Base-by-base conservation (phyloP, 2,888 invertebrate species). In the Netelia virgata region DNA sequence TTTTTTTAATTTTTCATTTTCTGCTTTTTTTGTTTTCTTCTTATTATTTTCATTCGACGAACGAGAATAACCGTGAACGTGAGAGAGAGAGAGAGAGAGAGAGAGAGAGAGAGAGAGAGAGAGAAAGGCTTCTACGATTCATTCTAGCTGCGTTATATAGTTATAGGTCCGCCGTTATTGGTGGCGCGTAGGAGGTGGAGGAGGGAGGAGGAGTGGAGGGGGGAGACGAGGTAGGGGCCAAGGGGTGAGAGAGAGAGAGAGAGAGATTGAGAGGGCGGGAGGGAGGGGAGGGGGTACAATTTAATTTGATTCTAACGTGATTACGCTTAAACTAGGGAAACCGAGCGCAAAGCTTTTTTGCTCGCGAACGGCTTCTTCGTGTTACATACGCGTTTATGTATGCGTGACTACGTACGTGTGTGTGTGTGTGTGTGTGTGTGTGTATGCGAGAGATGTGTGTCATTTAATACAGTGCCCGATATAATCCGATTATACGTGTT, bases 251-350 rank as follows among this genome's bases (percentile, higher is more conserved):
- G 79, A 59, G 53, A 9, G 61, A 82, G 78, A 79, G 66, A n/a
- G n/a, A n/a, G n/a, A n/a, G n/a, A n/a, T n/a, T n/a, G n/a, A n/a
- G n/a, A n/a, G n/a, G n/a, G 75, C 69, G 83, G 76, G 79, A 59
- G 53, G 14, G 61, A 82, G 78, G 82, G 66, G 59, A 77, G 78
- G 83, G 69, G 77, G 78, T 53, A 79, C 86, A 84, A 87, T 87
- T 84, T 85, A 84, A 87, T 87, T 87, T 84, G 78, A 82, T 84
- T 84, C 77, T 81, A 86, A 86, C 75, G 82, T 85, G 82, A 87
- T 87, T 87, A 84, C 76, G 82, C 79, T 81, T 81, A 81, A 82
- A 81, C 74, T 84, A 81, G 74, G 66, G 75, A 53, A 78, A 79
- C 23, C 61, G 70, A 81, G 76, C 70, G 53, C 53, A n/a, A 61